Conservation (phyloP, 64 coral and sea anemone species). For the Porites lutea region DNA sequence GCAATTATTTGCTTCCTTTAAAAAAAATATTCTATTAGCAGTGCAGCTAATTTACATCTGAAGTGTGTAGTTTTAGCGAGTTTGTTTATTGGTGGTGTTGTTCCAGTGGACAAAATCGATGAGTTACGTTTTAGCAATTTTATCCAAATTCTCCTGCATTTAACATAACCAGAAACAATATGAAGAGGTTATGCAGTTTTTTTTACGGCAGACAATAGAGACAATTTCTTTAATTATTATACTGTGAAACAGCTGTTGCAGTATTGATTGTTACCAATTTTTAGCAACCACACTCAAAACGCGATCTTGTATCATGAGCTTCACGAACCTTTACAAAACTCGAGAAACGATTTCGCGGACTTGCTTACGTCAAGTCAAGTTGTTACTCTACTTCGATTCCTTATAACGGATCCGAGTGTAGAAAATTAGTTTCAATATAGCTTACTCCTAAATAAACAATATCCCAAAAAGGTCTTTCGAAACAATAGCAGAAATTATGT, state of each 20-base stretch:
- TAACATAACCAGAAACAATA: too few species aligned
- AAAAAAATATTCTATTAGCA: not conserved
- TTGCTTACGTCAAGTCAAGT: not conserved
- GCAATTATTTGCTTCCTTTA: not conserved
- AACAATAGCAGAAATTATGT: not conserved
- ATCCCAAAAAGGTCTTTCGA: not conserved
- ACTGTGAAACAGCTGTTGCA: not conserved
- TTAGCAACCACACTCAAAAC: not conserved
- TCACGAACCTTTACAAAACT: not conserved
- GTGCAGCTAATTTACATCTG: conserved; percentile 13
- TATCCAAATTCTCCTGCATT: too few species aligned
- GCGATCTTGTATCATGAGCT: not conserved
- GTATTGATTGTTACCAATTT: not conserved
- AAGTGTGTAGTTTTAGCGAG: not conserved
- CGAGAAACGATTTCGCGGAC: not conserved
- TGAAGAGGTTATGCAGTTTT: not conserved
- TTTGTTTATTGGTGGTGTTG: not conserved
- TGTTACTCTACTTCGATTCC: too few species aligned
- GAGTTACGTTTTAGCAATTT: not conserved
- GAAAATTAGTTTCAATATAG: conserved; percentile 11
- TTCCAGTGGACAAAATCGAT: not conserved
- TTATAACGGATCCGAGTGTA: not conserved
- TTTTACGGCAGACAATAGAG: not conserved
- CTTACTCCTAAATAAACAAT: conserved; percentile 13
- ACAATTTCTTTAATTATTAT: not conserved